A percentile compares a stretch with the other conserved stretches of the same genome.
Evolutionary conservation across 2,797 vertebrate genomes (phyloP).

Genomic region (Nyctibius grandis): DNA sequence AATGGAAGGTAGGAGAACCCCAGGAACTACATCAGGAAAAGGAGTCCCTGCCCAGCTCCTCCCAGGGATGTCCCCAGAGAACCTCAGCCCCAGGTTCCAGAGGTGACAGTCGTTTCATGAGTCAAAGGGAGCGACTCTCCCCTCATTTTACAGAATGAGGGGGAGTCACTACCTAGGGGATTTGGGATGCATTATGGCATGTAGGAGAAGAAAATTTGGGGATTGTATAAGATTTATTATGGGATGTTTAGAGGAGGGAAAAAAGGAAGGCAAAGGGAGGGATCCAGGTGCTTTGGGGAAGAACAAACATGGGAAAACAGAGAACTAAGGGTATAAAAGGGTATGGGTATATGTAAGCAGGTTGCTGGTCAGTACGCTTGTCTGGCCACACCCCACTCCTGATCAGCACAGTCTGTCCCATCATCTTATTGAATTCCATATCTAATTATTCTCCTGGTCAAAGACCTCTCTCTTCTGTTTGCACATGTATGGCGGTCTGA

Average conservation of each 20-base stretch:
- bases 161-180: no score
- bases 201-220: neutral
- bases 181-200: neutral
- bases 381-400: neutral
- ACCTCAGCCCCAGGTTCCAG: neutral
- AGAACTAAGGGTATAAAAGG: neutral
- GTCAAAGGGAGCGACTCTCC: accelerated
- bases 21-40: neutral
- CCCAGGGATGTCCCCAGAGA: neutral
- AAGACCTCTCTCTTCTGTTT: neutral
- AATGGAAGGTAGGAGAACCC: neutral
- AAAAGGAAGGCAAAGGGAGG: neutral
- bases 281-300: neutral
- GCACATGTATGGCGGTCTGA: neutral
- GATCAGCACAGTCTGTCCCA: neutral
- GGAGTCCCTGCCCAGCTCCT: neutral
- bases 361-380: neutral
- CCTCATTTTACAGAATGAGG: neutral
- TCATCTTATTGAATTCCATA: neutral
- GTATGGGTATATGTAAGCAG: accelerated
- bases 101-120: neutral
- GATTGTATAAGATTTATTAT: neutral
- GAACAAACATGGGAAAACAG: neutral
- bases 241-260: no score
- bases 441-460: neutral